A percentile compares a stretch with the other conserved stretches of the same genome.
Conservation (phyloP, 2,113 vertebrate genomes). For the Campylorhamphus procurvoides region DNA sequence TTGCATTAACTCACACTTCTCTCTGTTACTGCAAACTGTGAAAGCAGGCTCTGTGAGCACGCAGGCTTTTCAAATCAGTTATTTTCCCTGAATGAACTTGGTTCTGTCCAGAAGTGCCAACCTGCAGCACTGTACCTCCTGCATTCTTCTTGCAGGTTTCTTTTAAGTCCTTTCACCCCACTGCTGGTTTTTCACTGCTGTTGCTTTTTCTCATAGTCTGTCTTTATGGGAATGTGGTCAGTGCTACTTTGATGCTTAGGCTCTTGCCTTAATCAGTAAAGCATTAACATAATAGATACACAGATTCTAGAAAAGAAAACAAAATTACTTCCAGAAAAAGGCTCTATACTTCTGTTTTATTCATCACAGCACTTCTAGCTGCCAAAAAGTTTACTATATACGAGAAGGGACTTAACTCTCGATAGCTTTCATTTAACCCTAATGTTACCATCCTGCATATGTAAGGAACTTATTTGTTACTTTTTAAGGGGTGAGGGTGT, state of each 20-base stretch:
- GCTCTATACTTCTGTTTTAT: background rate
- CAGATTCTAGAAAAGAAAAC: background rate
- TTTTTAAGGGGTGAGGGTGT: background rate
- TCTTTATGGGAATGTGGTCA: background rate
- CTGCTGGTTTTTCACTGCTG: background rate
- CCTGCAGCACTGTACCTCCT: background rate
- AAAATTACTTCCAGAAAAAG: background rate
- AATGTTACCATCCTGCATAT: rapidly evolving
- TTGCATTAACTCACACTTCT: background rate
- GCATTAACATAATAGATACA: background rate
- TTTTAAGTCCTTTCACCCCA: background rate
- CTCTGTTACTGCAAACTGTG: background rate
- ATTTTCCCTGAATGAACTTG: background rate
- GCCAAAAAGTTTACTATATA: background rate
- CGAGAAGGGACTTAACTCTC: background rate
- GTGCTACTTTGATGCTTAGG: background rate
- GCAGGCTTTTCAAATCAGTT: background rate
- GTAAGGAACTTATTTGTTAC: background rate
- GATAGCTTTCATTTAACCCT: background rate
- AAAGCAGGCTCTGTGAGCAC: background rate
- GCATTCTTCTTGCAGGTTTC: background rate
- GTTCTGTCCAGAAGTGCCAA: background rate
- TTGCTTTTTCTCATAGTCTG: background rate
- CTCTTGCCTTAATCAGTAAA: background rate
- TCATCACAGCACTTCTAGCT: background rate